These are phyloP conservation scores for Berghia stephanieae DNA, from an alignment of 1,140 invertebrate species.

Conservation along the genomic window DNA sequence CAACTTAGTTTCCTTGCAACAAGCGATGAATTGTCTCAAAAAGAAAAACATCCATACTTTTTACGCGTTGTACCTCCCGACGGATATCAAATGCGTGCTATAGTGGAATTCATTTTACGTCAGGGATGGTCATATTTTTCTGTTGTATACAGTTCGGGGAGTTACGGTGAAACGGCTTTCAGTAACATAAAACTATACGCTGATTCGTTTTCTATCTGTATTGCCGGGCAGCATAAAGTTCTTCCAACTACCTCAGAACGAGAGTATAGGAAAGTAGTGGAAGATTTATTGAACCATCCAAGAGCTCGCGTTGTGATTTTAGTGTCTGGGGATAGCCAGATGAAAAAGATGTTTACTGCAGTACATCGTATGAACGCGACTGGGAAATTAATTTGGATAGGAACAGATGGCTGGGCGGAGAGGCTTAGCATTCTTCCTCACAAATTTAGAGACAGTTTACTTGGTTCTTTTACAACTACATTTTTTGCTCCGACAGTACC, in stretches of 20 bases:
- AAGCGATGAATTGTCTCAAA: conserved; percentile 35
- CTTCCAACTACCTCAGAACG: conserved; percentile 70
- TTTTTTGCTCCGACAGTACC: neutral
- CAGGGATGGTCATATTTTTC: conserved; percentile 61
- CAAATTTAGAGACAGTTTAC: conserved; percentile 49
- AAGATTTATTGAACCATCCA: neutral
- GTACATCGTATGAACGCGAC: neutral
- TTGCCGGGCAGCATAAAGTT: conserved; percentile 73
- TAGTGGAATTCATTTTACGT: conserved; percentile 73
- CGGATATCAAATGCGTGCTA: conserved; percentile 75
- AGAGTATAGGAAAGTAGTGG: neutral
- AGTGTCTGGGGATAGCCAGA: conserved; percentile 1
- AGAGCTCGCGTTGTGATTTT: conserved; percentile 19
- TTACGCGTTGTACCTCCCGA: conserved; percentile 40
- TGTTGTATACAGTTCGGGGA: conserved; percentile 8
- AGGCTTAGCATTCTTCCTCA: conserved; percentile 6
- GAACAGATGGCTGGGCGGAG: conserved; percentile 25
- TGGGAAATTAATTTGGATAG: conserved; percentile 23
- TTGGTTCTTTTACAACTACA: conserved; percentile 9
- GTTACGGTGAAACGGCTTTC: conserved; percentile 25
- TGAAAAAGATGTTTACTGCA: neutral
- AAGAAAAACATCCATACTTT: conserved; percentile 38
- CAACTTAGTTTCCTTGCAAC: conserved; percentile 61
- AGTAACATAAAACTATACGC: conserved; percentile 11
- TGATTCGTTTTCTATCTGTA: neutral